Base-by-base conservation (phyloP, 2,888 invertebrate species). In the Parnassius orleans region DNA sequence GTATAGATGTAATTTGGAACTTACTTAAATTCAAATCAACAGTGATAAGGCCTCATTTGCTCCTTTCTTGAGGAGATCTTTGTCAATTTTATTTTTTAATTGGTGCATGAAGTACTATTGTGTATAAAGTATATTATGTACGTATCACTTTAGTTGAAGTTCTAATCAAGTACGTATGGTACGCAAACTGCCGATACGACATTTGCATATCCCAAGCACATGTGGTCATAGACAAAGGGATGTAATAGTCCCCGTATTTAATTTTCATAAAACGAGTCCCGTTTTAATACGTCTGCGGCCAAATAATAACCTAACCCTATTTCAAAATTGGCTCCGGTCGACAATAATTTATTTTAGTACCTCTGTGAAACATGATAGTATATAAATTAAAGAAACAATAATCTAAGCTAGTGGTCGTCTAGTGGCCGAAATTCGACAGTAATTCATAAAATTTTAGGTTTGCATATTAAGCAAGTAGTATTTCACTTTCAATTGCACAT, bases 171-270 rank as follows among this genome's bases (percentile, higher is more conserved):
- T 74, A 77, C 72, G 76, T 78, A 82, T 81, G 80, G 79, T 80
- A 72, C 66, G 71, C 79, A 75, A 78, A 83, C 77, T 86, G 79
- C 81, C 87, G 82, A 90, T 89, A 87, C 83, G 75, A 84, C 84
- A 89, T 90, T 90, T 90, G 85, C 90, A 90, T 90, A 91, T 80
- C 79, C 85, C 82, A 73, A 79, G 81, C 90, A 90, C 90, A 91
- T 90, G 90, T 88, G 88, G 81, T 79, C 83, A 83, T 86, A 87
- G 84, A 86, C 86, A 87, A 86, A 82, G 86, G 90, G 88, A 81
- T 80, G 78, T 78, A 81, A 83, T 80, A 75, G 81, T 75, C 78
- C 81, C 84, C 79, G 85, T 87, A 89, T 90, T 90, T 88, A 90
- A 90, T 90, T 91, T 90, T 90, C 86, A 88, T 87, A 87, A 86